phyloP scores from a whole-genome alignment of 1,140 invertebrate genomes.

The Drosophila sp. region DNA sequence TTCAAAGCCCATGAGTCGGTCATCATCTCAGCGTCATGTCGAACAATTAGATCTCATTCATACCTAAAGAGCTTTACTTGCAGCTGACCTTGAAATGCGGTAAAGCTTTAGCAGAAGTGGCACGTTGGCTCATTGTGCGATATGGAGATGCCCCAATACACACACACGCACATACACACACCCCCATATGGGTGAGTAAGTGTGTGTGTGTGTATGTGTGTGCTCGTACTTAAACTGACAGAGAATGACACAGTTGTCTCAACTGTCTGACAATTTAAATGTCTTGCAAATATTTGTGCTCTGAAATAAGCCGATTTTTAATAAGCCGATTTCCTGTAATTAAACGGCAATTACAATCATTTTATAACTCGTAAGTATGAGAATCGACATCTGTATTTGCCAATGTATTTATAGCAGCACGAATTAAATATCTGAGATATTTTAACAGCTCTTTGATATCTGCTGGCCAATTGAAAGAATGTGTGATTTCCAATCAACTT shows the following conservation, averaged over 20 bases:
- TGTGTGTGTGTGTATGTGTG: slow-evolving; percentile 16
- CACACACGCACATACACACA: slow-evolving; percentile 13
- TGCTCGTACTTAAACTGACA: slow-evolving; percentile 8
- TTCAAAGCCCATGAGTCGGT: slow-evolving; percentile 42
- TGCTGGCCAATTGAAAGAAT: slow-evolving; percentile 52
- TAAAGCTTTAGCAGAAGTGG: slow-evolving; percentile 62
- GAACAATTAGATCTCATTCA: slow-evolving; percentile 81
- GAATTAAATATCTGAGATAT: slow-evolving; percentile 21
- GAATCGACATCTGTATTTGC: slow-evolving; percentile 12
- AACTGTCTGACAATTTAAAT: slow-evolving; percentile 23
- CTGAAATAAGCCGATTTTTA: slow-evolving; percentile 52
- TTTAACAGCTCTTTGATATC: slow-evolving; percentile 34
- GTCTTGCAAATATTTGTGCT: slow-evolving; percentile 44
- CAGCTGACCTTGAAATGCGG: slow-evolving; percentile 65
- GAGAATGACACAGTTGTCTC: slow-evolving; percentile 34
- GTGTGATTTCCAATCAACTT: slow-evolving; percentile 5
- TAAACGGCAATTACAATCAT: slow-evolving; percentile 52
- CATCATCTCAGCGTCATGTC: slow-evolving; percentile 53
- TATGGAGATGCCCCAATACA: slow-evolving; percentile 41
- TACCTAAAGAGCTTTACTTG: slow-evolving; percentile 75
- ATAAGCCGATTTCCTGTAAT: slow-evolving; percentile 66
- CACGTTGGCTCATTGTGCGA: slow-evolving; percentile 31
- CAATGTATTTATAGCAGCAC: neutral
- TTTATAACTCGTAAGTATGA: neutral
- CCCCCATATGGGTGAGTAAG: slow-evolving; percentile 9